A percentile compares a stretch with the other conserved stretches of the same genome.
Evolutionary conservation across 1,140 invertebrate species (phyloP).

Genomic region (Spodoptera litura): DNA sequence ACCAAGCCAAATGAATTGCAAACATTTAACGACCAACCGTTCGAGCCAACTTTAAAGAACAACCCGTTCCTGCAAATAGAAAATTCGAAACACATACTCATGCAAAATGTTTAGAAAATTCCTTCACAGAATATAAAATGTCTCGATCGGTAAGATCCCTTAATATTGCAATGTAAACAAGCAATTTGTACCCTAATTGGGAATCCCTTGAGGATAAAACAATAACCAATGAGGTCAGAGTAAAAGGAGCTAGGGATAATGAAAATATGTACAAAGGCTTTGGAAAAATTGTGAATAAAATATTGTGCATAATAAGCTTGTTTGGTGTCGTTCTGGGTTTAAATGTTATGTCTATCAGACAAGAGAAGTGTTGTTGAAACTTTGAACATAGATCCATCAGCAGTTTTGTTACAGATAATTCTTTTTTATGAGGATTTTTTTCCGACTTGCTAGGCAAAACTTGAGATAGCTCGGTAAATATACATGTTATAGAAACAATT

Average conservation of each 20-base stretch:
- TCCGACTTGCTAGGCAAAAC: no score
- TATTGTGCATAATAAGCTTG: no score
- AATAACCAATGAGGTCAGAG: background rate
- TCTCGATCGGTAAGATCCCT: slow-evolving; percentile 6
- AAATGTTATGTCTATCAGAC: no score
- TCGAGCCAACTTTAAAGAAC: background rate
- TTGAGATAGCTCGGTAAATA: no score
- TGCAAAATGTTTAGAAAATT: background rate
- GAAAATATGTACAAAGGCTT: background rate
- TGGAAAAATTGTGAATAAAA: background rate
- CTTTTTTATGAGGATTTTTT: no score
- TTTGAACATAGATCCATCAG: no score
- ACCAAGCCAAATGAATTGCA: background rate
- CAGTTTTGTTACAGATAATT: no score
- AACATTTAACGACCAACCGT: background rate
- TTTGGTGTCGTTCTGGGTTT: no score
- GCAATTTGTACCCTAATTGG: slow-evolving; percentile 21
- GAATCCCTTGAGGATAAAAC: slow-evolving; percentile 5
- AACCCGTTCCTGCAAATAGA: background rate
- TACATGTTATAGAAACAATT: no score
- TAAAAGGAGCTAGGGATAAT: background rate
- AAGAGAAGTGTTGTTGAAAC: no score
- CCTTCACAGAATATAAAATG: background rate
- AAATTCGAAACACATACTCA: background rate
- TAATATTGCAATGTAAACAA: slow-evolving; percentile 3